These are phyloP conservation scores for Brienomyrus brachyistius DNA, from an alignment of 2,113 vertebrate genomes.

Conservation along the genomic window DNA sequence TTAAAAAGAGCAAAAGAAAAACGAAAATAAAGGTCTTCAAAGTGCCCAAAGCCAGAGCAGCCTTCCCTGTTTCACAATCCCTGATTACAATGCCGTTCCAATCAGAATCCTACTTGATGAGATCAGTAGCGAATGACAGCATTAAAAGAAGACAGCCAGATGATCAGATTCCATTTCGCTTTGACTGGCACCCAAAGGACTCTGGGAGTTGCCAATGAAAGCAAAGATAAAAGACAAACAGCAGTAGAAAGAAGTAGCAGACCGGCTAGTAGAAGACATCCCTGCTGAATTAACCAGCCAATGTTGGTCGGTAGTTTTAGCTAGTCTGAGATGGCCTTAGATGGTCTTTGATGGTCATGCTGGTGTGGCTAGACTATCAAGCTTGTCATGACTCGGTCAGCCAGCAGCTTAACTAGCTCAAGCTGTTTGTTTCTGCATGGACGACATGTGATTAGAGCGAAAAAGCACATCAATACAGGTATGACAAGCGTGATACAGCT, in stretches of 20 bases:
- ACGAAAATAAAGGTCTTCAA: not conserved
- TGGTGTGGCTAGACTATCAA: not conserved
- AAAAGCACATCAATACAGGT: not conserved
- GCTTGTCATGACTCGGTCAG: not conserved
- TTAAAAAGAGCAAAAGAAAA: not conserved
- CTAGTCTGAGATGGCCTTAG: not conserved
- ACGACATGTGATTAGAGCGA: not conserved
- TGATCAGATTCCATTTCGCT: not conserved
- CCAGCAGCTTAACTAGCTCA: not conserved
- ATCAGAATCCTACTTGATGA: not conserved
- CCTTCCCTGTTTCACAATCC: not conserved
- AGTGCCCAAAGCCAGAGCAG: not conserved
- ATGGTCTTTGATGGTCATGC: not conserved
- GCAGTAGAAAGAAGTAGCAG: not conserved
- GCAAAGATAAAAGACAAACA: not conserved
- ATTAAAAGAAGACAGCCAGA: not conserved
- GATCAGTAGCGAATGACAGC: not conserved
- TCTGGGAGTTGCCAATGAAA: not conserved
- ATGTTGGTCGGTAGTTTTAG: not conserved
- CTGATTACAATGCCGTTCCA: not conserved
- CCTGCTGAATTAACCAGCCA: not conserved
- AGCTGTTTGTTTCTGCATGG: not conserved
- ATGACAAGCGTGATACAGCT: not conserved
- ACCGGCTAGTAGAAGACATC: not conserved
- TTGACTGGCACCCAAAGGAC: not conserved